phyloP scores from a whole-genome alignment of 1,140 invertebrate genomes.

The Pseudobourletiella spinata region DNA sequence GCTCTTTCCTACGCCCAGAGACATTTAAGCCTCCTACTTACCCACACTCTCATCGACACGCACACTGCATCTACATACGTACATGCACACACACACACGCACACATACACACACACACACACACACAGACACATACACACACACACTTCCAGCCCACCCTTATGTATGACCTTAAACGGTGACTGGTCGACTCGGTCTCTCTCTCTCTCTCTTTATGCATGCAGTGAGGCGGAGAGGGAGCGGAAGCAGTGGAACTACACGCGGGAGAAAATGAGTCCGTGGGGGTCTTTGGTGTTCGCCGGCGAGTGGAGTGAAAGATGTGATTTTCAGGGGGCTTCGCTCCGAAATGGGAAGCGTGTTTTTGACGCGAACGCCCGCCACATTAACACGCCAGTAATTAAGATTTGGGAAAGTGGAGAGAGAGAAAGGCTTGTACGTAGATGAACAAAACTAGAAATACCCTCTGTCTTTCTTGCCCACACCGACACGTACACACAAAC shows the following conservation, averaged over 20 bases:
- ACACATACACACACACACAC: no score
- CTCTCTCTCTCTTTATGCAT: neutral
- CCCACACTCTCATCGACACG: no score
- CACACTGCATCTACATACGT: no score
- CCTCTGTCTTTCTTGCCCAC: neutral
- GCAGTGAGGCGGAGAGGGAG: neutral
- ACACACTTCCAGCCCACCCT: no score
- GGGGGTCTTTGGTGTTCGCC: conserved; percentile 18
- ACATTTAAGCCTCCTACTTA: no score
- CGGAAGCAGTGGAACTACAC: neutral
- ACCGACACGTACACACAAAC: neutral
- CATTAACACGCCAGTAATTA: conserved; percentile 33
- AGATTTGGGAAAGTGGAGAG: conserved; percentile 25
- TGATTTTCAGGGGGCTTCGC: conserved; percentile 23
- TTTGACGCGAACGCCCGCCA: conserved; percentile 29
- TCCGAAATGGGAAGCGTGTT: conserved; percentile 26
- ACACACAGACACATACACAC: no score
- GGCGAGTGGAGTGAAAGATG: conserved; percentile 14
- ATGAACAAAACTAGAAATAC: no score
- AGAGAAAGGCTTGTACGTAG: conserved; percentile 2
- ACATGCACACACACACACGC: no score
- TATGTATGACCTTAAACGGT: no score
- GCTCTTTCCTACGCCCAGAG: no score
- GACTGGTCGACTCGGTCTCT: neutral
- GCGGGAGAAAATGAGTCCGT: conserved; percentile 23